A percentile compares a stretch with the other conserved stretches of the same genome.
Evolutionary conservation across 92 coral and sea anemone species (phyloP).

Genomic region (Umimayanthus chanpuru): DNA sequence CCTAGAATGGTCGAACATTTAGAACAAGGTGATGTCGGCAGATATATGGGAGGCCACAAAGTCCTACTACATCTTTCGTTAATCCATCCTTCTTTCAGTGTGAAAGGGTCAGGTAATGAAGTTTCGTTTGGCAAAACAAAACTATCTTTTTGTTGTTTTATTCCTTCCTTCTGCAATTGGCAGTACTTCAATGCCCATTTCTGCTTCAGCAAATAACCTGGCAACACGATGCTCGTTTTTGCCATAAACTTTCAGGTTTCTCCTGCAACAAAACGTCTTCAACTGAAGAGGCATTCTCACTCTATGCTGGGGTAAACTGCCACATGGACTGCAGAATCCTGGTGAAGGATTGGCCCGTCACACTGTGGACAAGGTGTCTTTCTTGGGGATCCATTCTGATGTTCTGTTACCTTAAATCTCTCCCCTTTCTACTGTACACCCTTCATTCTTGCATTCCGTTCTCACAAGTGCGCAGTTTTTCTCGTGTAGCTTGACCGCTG

Average conservation of each 20-base stretch:
- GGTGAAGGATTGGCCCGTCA: too few relatives aligned
- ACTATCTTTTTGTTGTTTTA: constrained; percentile 23
- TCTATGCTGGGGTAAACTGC: too few relatives aligned
- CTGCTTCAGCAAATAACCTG: constrained; percentile 1
- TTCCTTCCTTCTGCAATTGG: constrained; percentile 28
- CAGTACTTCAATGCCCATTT: constrained; percentile 12
- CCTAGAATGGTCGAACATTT: constrained; percentile 31
- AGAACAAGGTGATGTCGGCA: constrained; percentile 24
- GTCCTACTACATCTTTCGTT: constrained; percentile 39
- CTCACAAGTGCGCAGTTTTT: too few relatives aligned
- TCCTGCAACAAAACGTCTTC: constrained; percentile 3
- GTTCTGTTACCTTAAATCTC: too few relatives aligned
- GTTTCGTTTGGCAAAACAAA: not conserved
- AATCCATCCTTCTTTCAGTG: constrained; percentile 54
- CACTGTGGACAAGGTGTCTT: too few relatives aligned
- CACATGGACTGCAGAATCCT: too few relatives aligned
- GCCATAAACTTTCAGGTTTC: constrained; percentile 18
- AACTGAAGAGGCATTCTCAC: too few relatives aligned
- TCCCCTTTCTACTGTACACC: too few relatives aligned
- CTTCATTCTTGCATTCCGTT: too few relatives aligned
- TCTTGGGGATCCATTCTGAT: too few relatives aligned
- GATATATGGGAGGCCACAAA: constrained; percentile 63
- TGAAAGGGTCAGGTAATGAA: constrained; percentile 52
- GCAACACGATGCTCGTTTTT: constrained; percentile 17
- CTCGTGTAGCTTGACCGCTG: too few relatives aligned